Percentiles rank a stretch among this genome's conserved stretches.
Evolutionary conservation across 2,888 invertebrate species (phyloP).

Genomic region (Orthosia incerta): DNA sequence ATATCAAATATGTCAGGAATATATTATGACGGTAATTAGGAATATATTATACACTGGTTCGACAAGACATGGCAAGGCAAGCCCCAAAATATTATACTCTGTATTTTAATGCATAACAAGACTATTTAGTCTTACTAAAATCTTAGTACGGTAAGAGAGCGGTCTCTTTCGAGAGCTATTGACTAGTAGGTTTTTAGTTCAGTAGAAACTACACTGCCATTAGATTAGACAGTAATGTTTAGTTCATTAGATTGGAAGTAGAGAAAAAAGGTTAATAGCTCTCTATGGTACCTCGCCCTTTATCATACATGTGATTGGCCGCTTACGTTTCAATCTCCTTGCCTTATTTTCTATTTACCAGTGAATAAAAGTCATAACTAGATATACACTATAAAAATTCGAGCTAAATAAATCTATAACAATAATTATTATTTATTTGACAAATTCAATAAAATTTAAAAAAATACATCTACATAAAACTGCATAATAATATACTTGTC

Average conservation of each 20-base stretch:
- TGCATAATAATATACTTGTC: constrained; percentile 9
- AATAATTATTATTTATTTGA: constrained; percentile 17
- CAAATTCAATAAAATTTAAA: constrained; percentile 17
- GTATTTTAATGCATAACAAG: neutral
- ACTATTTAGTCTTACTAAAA: neutral
- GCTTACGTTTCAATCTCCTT: neutral
- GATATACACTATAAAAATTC: constrained; percentile 18
- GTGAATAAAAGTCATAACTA: constrained; percentile 30
- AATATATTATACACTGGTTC: constrained; percentile 25
- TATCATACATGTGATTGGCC: neutral
- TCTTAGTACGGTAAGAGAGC: neutral
- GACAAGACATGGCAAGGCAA: constrained; percentile 4
- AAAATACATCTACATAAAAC: constrained; percentile 21
- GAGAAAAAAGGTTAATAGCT: no score
- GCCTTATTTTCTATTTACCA: constrained; percentile 10
- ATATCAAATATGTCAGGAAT: constrained; percentile 37
- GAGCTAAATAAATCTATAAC: constrained; percentile 24
- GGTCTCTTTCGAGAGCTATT: no score
- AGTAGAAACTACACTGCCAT: no score
- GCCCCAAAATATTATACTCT: neutral
- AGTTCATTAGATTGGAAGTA: no score
- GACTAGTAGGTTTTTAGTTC: no score
- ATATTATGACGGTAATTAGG: constrained; percentile 25
- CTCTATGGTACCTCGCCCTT: no score
- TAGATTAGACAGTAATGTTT: no score